Percentiles rank a stretch among this genome's conserved stretches.
Evolutionary conservation across 2,888 invertebrate species (phyloP).

Genomic region (Fragum sueziense): DNA sequence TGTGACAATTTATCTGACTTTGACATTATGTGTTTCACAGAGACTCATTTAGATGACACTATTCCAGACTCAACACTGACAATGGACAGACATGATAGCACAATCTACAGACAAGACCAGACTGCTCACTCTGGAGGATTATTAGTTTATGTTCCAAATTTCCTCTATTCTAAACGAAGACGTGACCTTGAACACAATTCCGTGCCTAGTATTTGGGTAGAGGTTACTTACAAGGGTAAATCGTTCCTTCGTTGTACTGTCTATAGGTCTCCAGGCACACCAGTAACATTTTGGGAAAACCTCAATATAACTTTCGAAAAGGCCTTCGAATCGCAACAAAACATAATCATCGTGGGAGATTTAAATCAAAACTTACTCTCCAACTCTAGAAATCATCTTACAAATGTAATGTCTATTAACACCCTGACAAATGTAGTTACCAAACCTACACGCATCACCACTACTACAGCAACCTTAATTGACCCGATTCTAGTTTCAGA

Average conservation of each 20-base stretch:
- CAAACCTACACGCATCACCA: neutral
- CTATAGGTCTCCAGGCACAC: neutral
- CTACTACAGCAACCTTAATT: neutral
- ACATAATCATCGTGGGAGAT: neutral
- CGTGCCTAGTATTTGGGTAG: slow-evolving; percentile 7
- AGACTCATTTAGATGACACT: neutral
- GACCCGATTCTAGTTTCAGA: slow-evolving; percentile 13
- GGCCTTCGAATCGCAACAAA: neutral
- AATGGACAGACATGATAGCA: neutral
- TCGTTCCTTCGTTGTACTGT: neutral
- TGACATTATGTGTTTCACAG: slow-evolving; percentile 18
- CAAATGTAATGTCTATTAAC: neutral
- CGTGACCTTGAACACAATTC: neutral
- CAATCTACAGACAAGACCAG: neutral
- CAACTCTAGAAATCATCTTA: neutral
- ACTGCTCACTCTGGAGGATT: slow-evolving; percentile 13
- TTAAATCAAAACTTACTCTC: neutral
- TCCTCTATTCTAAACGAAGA: neutral
- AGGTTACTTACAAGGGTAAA: neutral
- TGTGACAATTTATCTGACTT: slow-evolving; percentile 4
- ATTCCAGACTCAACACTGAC: neutral
- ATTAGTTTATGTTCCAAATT: neutral
- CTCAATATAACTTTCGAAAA: neutral
- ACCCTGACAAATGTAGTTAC: neutral
- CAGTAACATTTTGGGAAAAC: neutral